phyloP scores from a whole-genome alignment of 2,113 vertebrate species.

The Anolis sagrei region DNA sequence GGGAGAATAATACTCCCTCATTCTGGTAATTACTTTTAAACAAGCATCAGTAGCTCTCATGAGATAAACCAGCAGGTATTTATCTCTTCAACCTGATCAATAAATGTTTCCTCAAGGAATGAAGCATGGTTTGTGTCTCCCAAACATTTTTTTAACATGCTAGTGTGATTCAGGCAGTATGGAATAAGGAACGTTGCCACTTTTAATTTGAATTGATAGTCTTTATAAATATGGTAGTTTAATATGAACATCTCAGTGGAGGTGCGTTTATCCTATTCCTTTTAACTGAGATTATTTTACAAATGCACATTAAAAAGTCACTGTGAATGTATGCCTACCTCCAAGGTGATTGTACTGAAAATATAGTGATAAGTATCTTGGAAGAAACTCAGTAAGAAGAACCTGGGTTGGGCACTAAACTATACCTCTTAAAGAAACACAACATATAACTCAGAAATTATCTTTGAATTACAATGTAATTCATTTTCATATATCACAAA shows the following conservation, averaged over 20 bases:
- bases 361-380: not conserved
- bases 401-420: not conserved
- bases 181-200: not conserved
- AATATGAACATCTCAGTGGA: not conserved
- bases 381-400: not conserved
- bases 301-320: not conserved
- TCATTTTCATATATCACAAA: not conserved
- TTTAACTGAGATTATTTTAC: not conserved
- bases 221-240: not conserved
- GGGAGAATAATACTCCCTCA: not conserved
- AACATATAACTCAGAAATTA: not conserved
- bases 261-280: not conserved
- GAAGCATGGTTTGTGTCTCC: not conserved
- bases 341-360: not conserved
- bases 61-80: not conserved
- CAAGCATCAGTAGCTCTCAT: too few relatives aligned
- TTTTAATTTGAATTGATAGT: not conserved
- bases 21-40: not conserved
- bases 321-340: not conserved
- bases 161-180: not conserved
- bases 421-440: not conserved
- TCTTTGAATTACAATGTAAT: not conserved
- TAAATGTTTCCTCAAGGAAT: not conserved
- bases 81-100: not conserved
- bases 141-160: not conserved